Conservation (phyloP, 2,888 invertebrate species). For the Hirudinaria manillensis region DNA sequence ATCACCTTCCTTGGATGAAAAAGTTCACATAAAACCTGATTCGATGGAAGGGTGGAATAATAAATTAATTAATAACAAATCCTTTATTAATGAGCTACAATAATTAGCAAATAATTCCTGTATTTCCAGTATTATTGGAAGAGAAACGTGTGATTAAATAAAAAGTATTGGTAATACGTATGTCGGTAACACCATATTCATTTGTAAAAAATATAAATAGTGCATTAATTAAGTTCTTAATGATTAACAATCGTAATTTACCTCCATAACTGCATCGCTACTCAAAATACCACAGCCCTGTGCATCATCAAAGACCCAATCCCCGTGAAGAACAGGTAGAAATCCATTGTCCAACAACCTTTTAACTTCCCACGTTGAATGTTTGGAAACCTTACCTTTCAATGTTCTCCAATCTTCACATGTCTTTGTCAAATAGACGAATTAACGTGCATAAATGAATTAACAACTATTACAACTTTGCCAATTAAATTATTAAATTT, state of each 20-base stretch:
- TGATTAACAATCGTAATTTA: no score
- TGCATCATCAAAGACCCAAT: conserved; percentile 13
- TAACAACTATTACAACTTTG: background rate
- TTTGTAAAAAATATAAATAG: no score
- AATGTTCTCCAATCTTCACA: background rate
- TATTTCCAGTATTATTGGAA: no score
- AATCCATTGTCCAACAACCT: background rate
- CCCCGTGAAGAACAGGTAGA: conserved; percentile 4
- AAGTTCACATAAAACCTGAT: background rate
- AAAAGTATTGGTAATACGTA: no score
- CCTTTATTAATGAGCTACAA: no score
- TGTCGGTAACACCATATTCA: no score
- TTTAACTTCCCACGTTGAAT: background rate
- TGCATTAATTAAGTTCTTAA: no score
- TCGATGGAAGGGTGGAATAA: background rate
- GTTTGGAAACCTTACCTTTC: background rate
- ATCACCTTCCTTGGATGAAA: background rate
- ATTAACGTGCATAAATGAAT: background rate
- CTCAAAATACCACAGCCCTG: background rate
- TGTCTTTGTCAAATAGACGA: background rate
- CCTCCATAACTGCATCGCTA: background rate
- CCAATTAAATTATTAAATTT: background rate
- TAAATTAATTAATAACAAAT: conserved; percentile 2
- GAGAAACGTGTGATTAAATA: no score
- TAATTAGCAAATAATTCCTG: no score